These are phyloP conservation scores for Emydoidea blandingii DNA, from an alignment of 2,797 vertebrate genomes.

Conservation along the genomic window DNA sequence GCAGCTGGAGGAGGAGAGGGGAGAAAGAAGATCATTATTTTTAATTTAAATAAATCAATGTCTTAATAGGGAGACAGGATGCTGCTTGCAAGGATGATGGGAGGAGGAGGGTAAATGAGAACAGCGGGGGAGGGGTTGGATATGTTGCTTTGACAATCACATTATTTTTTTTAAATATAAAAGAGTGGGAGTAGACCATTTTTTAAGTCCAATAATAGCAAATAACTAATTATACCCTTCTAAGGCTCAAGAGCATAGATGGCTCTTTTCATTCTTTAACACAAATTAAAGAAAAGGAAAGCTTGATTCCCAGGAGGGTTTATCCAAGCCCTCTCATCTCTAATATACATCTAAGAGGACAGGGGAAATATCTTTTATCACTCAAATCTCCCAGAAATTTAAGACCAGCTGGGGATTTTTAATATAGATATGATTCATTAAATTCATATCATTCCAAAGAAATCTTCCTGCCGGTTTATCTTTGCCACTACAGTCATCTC, in stretches of 20 bases:
- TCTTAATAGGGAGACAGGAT: conserved; percentile 63
- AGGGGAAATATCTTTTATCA: conserved; percentile 85
- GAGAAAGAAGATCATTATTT: conserved; percentile 77
- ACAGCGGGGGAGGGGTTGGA: not conserved
- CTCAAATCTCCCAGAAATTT: conserved; percentile 89
- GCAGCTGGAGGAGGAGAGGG: conserved; percentile 61
- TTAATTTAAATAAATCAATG: conserved; percentile 79
- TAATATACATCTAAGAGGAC: conserved; percentile 83
- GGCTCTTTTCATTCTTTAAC: conserved; percentile 73
- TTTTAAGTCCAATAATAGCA: conserved; percentile 73
- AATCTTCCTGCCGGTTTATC: conserved; percentile 85
- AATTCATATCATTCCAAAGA: conserved; percentile 87
- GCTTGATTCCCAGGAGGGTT: conserved; percentile 80
- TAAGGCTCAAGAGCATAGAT: conserved; percentile 70
- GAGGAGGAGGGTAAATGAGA: conserved; percentile 38
- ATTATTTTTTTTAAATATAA: conserved; percentile 60
- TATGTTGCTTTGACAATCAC: conserved; percentile 20
- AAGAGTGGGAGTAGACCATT: conserved; percentile 64
- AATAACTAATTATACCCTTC: conserved; percentile 74
- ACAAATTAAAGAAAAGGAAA: conserved; percentile 82
- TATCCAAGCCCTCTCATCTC: conserved; percentile 79
- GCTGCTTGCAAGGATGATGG: not conserved
- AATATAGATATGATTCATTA: conserved; percentile 85
- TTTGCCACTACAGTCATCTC: conserved; percentile 79
- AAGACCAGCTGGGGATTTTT: conserved; percentile 87